Evolutionary conservation across 2,888 invertebrate species (phyloP).

Genomic region (Incurvaria masculella): DNA sequence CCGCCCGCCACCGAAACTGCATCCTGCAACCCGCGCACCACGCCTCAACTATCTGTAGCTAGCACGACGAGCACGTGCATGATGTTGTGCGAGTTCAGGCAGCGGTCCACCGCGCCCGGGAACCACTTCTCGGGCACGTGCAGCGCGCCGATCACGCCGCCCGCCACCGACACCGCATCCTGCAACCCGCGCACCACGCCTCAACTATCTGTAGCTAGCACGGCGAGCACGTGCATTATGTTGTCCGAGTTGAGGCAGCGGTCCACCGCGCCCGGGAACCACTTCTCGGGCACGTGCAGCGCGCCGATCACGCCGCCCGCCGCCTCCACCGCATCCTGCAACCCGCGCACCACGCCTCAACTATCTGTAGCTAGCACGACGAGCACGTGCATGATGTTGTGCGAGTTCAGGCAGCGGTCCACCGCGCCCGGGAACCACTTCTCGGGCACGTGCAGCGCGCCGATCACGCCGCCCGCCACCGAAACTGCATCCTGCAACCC

Average conservation of each 20-base stretch:
- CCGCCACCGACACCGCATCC: conserved; percentile 81
- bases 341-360: conserved; percentile 16
- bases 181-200: too few species aligned
- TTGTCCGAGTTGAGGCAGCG: conserved; percentile 86
- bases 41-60: too few species aligned
- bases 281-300: conserved; percentile 84
- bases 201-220: too few species aligned
- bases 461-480: conserved; percentile 79
- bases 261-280: conserved; percentile 84
- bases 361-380: conserved; percentile 84
- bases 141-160: conserved; percentile 83
- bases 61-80: conserved; percentile 89
- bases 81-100: conserved; percentile 87
- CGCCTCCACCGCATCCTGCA: conserved; percentile 79
- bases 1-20: conserved; percentile 80
- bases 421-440: conserved; percentile 85
- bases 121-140: conserved; percentile 90
- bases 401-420: conserved; percentile 83
- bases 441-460: conserved; percentile 85
- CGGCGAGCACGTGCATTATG: conserved; percentile 89
- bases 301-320: conserved; percentile 85
- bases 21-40: conserved; percentile 77
- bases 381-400: conserved; percentile 90
- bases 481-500: conserved; percentile 79
- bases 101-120: conserved; percentile 78